Percentiles rank a stretch among this genome's conserved stretches.
Conservation (phyloP, 1,140 invertebrate species). For the Babylonia areolata region DNA sequence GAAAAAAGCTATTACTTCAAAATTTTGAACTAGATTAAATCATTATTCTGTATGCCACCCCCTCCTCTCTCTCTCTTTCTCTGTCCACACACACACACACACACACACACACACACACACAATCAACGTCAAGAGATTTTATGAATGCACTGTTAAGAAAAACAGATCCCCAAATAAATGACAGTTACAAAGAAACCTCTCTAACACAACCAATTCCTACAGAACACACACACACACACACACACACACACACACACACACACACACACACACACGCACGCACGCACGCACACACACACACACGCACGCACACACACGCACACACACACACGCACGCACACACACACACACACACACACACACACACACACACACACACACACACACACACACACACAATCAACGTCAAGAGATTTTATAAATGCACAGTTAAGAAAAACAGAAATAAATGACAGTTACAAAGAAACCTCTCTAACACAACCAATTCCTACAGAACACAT, state of each 20-base stretch:
- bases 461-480: background rate
- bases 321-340: background rate
- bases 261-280: background rate
- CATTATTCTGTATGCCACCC: background rate
- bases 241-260: background rate
- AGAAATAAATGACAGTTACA: background rate
- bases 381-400: background rate
- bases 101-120: constrained; percentile 23
- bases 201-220: background rate
- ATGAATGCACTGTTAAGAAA: background rate
- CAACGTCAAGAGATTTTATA: too few species aligned
- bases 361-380: background rate
- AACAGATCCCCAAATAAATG: background rate
- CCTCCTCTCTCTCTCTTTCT: background rate
- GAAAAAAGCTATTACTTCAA: too few species aligned
- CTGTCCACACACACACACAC: constrained; percentile 5
- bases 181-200: background rate
- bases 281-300: background rate
- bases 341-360: background rate
- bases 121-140: background rate
- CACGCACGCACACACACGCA: constrained; percentile 3
- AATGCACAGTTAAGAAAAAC: too few species aligned
- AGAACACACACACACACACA: background rate
- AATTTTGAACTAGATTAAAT: too few species aligned
- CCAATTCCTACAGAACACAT: background rate